Evolutionary conservation across 2,113 vertebrate species (phyloP), one percentile per base, ranked within the genome.

Genomic region (Alligator sinensis): DNA sequence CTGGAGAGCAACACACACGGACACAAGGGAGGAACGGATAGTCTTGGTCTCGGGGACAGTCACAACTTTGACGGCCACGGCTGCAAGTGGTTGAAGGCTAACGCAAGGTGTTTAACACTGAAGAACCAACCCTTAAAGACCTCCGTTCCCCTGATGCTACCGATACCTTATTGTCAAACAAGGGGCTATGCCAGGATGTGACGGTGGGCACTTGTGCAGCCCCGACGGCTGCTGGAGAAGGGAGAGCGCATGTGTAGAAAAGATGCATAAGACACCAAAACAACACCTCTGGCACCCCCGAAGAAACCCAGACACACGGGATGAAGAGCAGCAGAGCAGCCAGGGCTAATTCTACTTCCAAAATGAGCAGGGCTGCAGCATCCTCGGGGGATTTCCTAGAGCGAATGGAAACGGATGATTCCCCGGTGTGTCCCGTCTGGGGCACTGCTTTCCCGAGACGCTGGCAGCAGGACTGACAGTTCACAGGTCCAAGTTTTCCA

Each of bases 71-170:
- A 47, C 7, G 47, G 47, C 47, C 70, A 74, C 80, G 84, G 8
- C 34, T 54, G 70, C 55, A 92, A 84, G 27, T 0, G 5, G 62
- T 22, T 1, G 2, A 57, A 55, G 89, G 87, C 2, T 19, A 80
- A 28, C 84, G 86, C 27, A 57, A 76, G 57, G 72, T 6, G 85
- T 89, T 80, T 68, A n/a, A 54, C 8, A 6, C 0, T 1, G 19
- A 25, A 66, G 59, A 18, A 70, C 27, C 22, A 5, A 5, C n/a
- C 16, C 34, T 83, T 0, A 78, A 0, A 60, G n/a, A 4, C 62
- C 79, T 72, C 86, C 62, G 76, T n/a, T 88, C 66, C 57, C 62
- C 57, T 13, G 38, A 6, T 2, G 57, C 83, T 1, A 0, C 15
- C 0, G 1, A 34, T 10, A 30, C 28, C 4, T 60, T 60, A 85